Conservation (phyloP, 2,888 invertebrate species). For the Eulithis testata region DNA sequence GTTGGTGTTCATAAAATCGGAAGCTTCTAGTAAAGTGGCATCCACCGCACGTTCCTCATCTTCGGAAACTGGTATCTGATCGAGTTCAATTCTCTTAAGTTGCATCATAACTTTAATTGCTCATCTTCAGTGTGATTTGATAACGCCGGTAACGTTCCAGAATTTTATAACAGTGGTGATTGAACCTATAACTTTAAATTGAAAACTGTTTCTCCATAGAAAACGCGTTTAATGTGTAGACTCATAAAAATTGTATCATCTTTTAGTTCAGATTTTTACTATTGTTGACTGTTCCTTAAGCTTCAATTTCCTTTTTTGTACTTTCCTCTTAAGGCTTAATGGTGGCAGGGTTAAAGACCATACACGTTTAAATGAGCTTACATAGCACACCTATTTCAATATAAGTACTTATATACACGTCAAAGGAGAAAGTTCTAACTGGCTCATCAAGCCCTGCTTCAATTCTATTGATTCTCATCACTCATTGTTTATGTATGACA, state of each 20-base stretch:
- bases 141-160: constrained; percentile 28
- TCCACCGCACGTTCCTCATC: constrained; percentile 1
- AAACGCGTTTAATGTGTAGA: neutral
- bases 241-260: neutral
- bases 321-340: no score
- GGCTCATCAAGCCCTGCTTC: constrained; percentile 17
- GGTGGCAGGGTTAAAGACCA: no score
- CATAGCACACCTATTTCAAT: no score
- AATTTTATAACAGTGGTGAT: constrained; percentile 31
- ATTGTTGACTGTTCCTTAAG: no score
- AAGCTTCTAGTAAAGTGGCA: neutral
- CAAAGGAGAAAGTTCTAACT: constrained; percentile 17
- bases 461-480: constrained; percentile 29
- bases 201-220: constrained; percentile 5
- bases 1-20: neutral
- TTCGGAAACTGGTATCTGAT: constrained; percentile 7
- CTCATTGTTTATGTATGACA: constrained; percentile 52
- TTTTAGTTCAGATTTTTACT: neutral
- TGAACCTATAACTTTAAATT: constrained; percentile 24
- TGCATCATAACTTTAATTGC: constrained; percentile 25
- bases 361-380: no score
- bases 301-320: no score
- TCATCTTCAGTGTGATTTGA: constrained; percentile 26
- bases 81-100: constrained; percentile 8
- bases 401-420: neutral